phyloP scores from a whole-genome alignment of 2,888 invertebrate genomes.

The Hydrotaea cyrtoneurina region DNA sequence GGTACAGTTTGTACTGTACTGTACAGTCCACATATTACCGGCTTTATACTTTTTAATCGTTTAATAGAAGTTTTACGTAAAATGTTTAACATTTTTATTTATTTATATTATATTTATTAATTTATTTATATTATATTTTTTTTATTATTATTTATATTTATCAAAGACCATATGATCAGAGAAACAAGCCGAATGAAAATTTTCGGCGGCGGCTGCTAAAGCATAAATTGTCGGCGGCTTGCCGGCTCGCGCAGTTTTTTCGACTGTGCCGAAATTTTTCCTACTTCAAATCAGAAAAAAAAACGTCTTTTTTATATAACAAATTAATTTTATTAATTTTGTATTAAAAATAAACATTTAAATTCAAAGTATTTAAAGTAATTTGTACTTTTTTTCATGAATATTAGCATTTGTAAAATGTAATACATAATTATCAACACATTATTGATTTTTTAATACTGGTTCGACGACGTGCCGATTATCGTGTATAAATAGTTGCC shows the following conservation, averaged over 20 bases:
- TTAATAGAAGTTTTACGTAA: not conserved
- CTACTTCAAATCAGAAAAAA: no score
- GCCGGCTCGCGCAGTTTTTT: no score
- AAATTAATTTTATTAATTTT: not conserved
- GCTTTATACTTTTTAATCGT: not conserved
- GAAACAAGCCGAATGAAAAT: no score
- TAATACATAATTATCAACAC: not conserved
- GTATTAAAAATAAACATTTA: not conserved
- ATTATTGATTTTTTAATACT: not conserved
- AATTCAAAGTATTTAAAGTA: not conserved
- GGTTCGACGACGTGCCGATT: slow-evolving; percentile 39
- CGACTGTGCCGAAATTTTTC: no score
- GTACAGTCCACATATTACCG: not conserved
- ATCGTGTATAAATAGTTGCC: slow-evolving; percentile 25
- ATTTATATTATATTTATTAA: no score
- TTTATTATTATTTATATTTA: no score
- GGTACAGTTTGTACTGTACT: not conserved
- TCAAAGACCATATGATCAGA: no score
- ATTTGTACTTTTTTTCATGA: not conserved
- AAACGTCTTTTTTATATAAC: no score
- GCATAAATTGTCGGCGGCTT: no score
- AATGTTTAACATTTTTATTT: not conserved
- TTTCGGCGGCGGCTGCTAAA: no score
- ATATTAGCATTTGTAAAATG: not conserved
- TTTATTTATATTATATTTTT: no score